Conservation (phyloP, 1,140 invertebrate genomes). For the Zophobas atratus region DNA sequence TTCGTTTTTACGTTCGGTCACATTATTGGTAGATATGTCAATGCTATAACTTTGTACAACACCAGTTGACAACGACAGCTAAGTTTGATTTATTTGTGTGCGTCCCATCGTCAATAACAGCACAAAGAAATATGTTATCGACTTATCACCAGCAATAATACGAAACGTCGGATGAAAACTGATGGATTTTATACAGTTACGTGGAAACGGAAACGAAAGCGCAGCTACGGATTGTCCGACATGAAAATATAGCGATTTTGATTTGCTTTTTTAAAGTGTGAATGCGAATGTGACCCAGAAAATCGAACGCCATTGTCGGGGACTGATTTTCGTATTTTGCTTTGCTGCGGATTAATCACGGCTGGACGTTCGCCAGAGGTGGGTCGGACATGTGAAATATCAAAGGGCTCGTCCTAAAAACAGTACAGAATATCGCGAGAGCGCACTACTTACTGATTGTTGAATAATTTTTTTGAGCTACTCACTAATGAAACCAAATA, state of each 20-base stretch:
- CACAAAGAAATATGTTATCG: slow-evolving; percentile 54
- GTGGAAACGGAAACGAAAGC: slow-evolving; percentile 34
- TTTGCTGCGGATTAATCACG: neutral
- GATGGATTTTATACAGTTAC: slow-evolving; percentile 35
- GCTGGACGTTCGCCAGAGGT: too few species aligned
- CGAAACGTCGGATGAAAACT: slow-evolving; percentile 42
- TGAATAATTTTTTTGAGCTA: too few species aligned
- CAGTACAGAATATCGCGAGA: too few species aligned
- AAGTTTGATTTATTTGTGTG: slow-evolving; percentile 53
- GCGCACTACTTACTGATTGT: too few species aligned
- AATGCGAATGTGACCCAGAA: slow-evolving; percentile 17
- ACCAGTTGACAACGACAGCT: slow-evolving; percentile 33
- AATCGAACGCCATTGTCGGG: neutral
- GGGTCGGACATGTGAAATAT: too few species aligned
- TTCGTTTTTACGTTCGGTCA: slow-evolving; percentile 27
- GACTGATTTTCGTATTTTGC: neutral
- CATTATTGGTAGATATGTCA: slow-evolving; percentile 38
- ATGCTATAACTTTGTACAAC: slow-evolving; percentile 35
- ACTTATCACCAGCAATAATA: slow-evolving; percentile 53
- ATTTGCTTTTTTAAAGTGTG: slow-evolving; percentile 1
- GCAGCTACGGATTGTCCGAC: neutral
- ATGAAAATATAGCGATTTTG: slow-evolving; percentile 5
- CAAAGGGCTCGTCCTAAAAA: too few species aligned
- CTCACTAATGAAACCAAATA: too few species aligned
- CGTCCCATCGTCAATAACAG: slow-evolving; percentile 48